Evolutionary conservation across 2,888 invertebrate genomes (phyloP).

Genomic region (Drosophila helvetica): DNA sequence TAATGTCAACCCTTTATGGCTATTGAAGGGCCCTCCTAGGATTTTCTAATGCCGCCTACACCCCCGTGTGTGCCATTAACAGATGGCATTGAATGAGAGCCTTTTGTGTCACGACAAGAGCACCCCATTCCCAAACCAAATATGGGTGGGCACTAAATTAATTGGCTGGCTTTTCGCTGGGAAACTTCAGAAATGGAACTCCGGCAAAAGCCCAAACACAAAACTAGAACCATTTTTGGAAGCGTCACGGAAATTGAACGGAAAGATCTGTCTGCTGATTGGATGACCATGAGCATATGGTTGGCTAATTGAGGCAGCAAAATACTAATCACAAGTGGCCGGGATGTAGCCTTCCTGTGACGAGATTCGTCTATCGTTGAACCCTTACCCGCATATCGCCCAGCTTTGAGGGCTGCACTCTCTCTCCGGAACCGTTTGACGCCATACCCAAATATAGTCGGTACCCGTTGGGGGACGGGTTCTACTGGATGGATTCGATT

Average conservation of each 20-base stretch:
- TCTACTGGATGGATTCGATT: conserved; percentile 32
- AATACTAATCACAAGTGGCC: conserved; percentile 1
- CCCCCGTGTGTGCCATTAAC: conserved; percentile 7
- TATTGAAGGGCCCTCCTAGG: conserved; percentile 7
- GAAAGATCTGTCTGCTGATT: conserved; percentile 21
- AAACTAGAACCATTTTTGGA: conserved; percentile 44
- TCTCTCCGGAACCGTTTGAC: conserved; percentile 81
- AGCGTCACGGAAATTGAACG: conserved; percentile 57
- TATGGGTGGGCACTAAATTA: conserved; percentile 47
- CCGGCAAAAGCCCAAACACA: conserved; percentile 5
- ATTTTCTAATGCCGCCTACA: conserved; percentile 8
- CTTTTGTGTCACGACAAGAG: conserved; percentile 22
- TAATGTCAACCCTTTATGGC: conserved; percentile 48
- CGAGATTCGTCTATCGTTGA: not conserved
- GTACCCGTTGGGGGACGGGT: not conserved
- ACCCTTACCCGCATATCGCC: conserved; percentile 84
- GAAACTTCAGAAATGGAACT: conserved; percentile 28
- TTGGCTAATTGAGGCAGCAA: conserved; percentile 23
- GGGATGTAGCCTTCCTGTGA: conserved; percentile 37
- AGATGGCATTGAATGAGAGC: conserved; percentile 25
- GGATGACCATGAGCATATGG: conserved; percentile 23
- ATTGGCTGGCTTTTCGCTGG: conserved; percentile 50
- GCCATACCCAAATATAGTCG: conserved; percentile 81
- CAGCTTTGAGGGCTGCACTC: conserved; percentile 83
- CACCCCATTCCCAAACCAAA: conserved; percentile 55